Conservation (phyloP, 2,113 vertebrate genomes). For the Motacilla alba region DNA sequence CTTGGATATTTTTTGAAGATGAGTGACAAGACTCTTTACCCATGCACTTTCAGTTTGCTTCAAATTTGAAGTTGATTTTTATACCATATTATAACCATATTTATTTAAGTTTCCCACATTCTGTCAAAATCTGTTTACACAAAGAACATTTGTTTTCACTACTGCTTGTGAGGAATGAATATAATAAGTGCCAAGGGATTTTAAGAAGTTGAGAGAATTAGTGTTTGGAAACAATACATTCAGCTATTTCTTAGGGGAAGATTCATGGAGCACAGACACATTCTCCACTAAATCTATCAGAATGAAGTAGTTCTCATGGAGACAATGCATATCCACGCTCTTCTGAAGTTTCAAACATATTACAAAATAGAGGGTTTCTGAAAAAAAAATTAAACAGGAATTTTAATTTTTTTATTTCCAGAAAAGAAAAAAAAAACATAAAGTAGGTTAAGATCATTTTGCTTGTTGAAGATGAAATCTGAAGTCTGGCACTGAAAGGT, state of each 20-base stretch:
- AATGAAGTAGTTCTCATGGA: constrained; percentile 46
- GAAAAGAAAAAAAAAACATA: background rate
- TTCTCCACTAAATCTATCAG: constrained; percentile 57
- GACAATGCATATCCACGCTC: constrained; percentile 12
- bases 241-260: constrained; percentile 32
- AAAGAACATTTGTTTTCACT: constrained; percentile 69
- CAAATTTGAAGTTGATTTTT: constrained; percentile 31
- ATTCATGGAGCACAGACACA: constrained; percentile 53
- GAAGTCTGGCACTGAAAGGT: background rate
- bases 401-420: background rate
- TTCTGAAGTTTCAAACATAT: constrained; percentile 28
- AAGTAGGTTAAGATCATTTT: background rate
- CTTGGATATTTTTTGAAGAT: background rate
- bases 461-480: background rate
- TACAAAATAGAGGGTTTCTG: constrained; percentile 9
- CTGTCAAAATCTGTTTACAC: constrained; percentile 68
- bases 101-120: constrained; percentile 68
- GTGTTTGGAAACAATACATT: constrained; percentile 63
- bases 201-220: constrained; percentile 62
- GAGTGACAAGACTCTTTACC: background rate
- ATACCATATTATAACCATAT: constrained; percentile 58
- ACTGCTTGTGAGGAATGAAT: constrained; percentile 63
- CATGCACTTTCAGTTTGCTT: constrained; percentile 3
- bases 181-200: constrained; percentile 58
- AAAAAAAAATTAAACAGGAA: background rate